These are phyloP conservation scores for Calyptomena viridis DNA, from an alignment of 2,113 vertebrate genomes.

Conservation along the genomic window DNA sequence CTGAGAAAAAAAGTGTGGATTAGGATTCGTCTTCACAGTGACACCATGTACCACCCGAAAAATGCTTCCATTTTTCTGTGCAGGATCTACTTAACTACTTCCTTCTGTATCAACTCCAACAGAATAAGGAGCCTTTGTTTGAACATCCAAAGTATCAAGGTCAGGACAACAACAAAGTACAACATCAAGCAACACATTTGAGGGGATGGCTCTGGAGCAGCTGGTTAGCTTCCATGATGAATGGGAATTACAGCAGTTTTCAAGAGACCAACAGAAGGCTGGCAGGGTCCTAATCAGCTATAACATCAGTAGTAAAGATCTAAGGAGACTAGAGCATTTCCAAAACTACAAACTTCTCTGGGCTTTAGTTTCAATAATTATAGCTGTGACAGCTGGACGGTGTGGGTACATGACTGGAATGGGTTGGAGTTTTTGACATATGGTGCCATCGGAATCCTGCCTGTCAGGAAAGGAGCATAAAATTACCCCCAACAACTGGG, in stretches of 20 bases:
- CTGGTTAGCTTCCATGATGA: conserved; percentile 74
- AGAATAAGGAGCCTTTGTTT: conserved; percentile 34
- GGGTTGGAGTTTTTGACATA: conserved; percentile 68
- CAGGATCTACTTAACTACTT: neutral
- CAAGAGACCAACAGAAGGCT: conserved; percentile 79
- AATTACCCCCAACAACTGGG: conserved; percentile 43
- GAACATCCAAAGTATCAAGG: conserved; percentile 58
- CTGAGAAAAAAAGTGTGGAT: neutral
- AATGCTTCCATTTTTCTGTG: neutral
- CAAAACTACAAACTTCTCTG: conserved; percentile 63
- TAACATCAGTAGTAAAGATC: conserved; percentile 79
- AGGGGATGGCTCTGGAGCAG: conserved; percentile 68
- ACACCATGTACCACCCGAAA: neutral
- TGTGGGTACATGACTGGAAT: conserved; percentile 74
- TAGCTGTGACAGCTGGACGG: conserved; percentile 73
- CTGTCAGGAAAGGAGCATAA: conserved; percentile 56
- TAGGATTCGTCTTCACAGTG: neutral
- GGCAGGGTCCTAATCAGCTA: conserved; percentile 77
- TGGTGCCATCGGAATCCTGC: conserved; percentile 63
- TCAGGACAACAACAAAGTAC: conserved; percentile 54
- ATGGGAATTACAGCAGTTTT: conserved; percentile 77
- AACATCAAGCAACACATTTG: conserved; percentile 36
- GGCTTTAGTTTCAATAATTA: conserved; percentile 70
- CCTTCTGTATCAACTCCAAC: neutral
- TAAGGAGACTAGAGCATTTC: conserved; percentile 75